A percentile compares a stretch with the other conserved stretches of the same genome.
These are phyloP conservation scores for Kryptopterus vitreolus DNA, from an alignment of 2,797 vertebrate genomes.

Conservation along the genomic window DNA sequence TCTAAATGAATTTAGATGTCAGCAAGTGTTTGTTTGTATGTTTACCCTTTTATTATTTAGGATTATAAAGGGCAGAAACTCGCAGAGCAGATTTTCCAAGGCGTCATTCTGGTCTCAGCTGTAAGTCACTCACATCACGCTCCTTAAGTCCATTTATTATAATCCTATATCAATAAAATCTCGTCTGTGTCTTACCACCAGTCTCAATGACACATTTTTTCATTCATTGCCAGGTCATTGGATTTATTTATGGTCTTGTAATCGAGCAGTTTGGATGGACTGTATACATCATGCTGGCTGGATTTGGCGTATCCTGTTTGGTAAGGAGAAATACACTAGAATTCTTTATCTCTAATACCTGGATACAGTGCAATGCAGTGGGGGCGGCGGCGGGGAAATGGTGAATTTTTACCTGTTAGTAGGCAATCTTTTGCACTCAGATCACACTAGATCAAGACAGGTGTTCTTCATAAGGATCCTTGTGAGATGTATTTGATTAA, in stretches of 20 bases:
- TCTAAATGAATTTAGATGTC: neutral
- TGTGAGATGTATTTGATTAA: neutral
- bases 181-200: conserved; percentile 29
- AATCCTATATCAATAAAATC: neutral
- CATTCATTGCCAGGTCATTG: conserved; percentile 78
- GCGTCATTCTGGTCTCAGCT: conserved; percentile 92
- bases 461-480: too few relatives aligned
- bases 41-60: conserved; percentile 69
- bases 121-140: conserved; percentile 71
- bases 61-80: conserved; percentile 98
- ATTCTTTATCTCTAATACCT: neutral
- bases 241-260: conserved; percentile 89
- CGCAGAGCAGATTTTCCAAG: conserved; percentile 98
- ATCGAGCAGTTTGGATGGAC: conserved; percentile 97
- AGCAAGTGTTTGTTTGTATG: neutral
- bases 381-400: too few relatives aligned
- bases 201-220: neutral
- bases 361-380: neutral
- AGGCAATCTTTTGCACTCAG: neutral
- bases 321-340: conserved; percentile 72
- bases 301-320: conserved; percentile 91
- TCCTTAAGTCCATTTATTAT: neutral
- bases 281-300: conserved; percentile 91
- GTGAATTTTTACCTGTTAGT: too few relatives aligned
- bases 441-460: neutral